Base-by-base conservation (phyloP, 2,888 invertebrate genomes). In the Tubulanus polymorphus region DNA sequence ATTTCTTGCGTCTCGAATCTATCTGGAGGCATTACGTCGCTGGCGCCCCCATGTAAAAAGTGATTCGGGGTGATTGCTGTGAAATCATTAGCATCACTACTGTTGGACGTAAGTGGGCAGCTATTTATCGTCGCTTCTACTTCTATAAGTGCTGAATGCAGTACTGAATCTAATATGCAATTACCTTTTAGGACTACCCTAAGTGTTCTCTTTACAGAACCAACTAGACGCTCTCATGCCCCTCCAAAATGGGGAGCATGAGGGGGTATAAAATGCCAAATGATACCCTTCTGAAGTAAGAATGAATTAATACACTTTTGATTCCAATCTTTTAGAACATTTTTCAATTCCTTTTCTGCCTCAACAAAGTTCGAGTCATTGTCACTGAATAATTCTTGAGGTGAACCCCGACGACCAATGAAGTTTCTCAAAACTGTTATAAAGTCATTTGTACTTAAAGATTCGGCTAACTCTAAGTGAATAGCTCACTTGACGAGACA, bases 1-100 rank as follows among this genome's bases (percentile, higher is more conserved):
- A 20, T 18, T 8, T 41, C 41, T 15, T 18, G 18, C 20, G 6
- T 23, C 15, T 41, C 41, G 23, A 54, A 54, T 25, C 27, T 5
- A 3, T 50, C 54, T 3, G 54, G 54, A 28, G 54, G 54, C 37
- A 51, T 6, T 12, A 29, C 12, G 10, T 28, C n/a, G n/a, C 37
- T 45, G 12, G 37, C 8, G 8, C 54, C n/a, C 27, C 37, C 28
- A 3, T 73, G 68, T 6, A 74, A 55, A 52, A 73, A 69, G 58
- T 74, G 72, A 8, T 63, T 66, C 6, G 72, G 71, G 0, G 70
- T 70, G 1, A 72, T 50, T 2, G 55, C 41, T 15, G 18, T 23
- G 20, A 20, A 18, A 41, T 41, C 41, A 18, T 41, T 5, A 15
- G 20, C 23, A 32, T 61, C 59, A 15, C 56, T 29, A 3, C 47